Conservation (phyloP, 2,113 vertebrate species). For the Neomonachus schauinslandi region DNA sequence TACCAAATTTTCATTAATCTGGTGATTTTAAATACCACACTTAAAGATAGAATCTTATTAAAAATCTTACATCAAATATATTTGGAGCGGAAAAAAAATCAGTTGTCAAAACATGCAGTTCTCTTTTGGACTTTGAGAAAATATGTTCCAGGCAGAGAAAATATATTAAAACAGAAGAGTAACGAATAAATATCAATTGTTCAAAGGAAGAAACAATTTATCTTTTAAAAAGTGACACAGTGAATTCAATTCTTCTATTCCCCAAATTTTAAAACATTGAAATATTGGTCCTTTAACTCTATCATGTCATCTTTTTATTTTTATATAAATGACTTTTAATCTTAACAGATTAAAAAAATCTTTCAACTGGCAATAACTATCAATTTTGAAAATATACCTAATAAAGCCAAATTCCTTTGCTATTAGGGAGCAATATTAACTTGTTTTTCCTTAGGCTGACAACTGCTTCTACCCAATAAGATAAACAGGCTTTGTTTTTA, state of each 20-base stretch:
- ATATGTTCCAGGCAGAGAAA: background rate
- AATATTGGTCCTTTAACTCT: slow-evolving; percentile 13
- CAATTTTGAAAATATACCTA: background rate
- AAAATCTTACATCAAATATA: background rate
- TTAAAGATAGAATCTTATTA: background rate
- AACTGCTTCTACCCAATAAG: background rate
- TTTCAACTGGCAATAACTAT: background rate
- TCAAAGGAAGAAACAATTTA: slow-evolving; percentile 62
- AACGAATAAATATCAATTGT: slow-evolving; percentile 56
- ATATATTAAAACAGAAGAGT: slow-evolving; percentile 27
- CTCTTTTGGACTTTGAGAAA: slow-evolving; percentile 49
- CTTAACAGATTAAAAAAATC: background rate
- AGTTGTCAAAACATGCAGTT: background rate
- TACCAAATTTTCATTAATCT: background rate
- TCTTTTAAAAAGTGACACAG: slow-evolving; percentile 70
- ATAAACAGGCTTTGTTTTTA: slow-evolving; percentile 4
- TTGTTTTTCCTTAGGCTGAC: slow-evolving; percentile 47
- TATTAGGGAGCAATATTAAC: background rate
- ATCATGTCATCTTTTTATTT: background rate
- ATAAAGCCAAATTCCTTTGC: slow-evolving; percentile 35
- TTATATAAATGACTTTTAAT: slow-evolving; percentile 40
- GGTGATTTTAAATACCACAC: slow-evolving; percentile 18
- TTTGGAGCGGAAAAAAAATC: background rate
- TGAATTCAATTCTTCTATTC: slow-evolving; percentile 60
- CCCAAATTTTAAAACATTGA: slow-evolving; percentile 64